Conservation (phyloP, 1,140 invertebrate species). For the Lasioglossum albipes region DNA sequence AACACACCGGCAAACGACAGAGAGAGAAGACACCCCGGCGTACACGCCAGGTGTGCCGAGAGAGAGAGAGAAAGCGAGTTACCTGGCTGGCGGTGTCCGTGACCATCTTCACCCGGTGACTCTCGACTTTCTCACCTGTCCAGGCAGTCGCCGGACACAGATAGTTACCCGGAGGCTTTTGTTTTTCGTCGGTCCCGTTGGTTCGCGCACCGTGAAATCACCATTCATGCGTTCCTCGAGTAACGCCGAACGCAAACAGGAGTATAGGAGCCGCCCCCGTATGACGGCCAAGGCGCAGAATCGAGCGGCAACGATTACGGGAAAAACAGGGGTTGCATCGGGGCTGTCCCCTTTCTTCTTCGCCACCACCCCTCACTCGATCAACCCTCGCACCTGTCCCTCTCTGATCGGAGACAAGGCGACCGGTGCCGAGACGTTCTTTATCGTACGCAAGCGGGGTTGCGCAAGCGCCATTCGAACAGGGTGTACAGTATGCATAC, state of each 20-base stretch:
- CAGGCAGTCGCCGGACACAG: constrained; percentile 29
- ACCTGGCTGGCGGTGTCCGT: constrained; percentile 76
- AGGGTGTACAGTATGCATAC: no score
- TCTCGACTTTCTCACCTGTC: constrained; percentile 11
- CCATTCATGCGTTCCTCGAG: constrained; percentile 58
- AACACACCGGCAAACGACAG: no score
- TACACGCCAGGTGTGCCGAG: no score
- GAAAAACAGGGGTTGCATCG: constrained; percentile 50
- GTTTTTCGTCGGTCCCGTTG: constrained; percentile 14
- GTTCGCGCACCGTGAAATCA: constrained; percentile 51
- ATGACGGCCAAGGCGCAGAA: constrained; percentile 68
- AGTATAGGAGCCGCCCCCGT: constrained; percentile 71
- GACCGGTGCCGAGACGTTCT: background rate
- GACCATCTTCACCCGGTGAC: constrained; percentile 65
- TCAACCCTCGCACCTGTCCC: constrained; percentile 10
- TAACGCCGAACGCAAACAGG: constrained; percentile 55
- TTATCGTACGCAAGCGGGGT: no score
- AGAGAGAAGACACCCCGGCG: no score
- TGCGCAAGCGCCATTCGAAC: constrained; percentile 32
- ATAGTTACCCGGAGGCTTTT: background rate
- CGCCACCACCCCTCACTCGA: no score
- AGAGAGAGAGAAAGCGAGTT: constrained; percentile 24
- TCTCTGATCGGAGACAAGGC: background rate
- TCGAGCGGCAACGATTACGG: constrained; percentile 72
- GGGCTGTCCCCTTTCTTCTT: background rate